These are phyloP conservation scores for Lypha dubia DNA, from an alignment of 2,888 invertebrate genomes.

Conservation along the genomic window DNA sequence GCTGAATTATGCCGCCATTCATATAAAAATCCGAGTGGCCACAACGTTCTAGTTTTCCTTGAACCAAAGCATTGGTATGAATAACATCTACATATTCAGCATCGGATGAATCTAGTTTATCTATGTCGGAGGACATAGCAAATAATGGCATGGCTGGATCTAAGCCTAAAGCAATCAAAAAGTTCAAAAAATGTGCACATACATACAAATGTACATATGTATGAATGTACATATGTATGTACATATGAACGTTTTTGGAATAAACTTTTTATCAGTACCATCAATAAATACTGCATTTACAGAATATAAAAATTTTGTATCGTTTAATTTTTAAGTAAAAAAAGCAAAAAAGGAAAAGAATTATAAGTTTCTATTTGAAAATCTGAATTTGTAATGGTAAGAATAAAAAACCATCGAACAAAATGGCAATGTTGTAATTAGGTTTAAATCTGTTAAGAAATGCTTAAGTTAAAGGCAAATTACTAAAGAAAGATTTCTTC, in stretches of 20 bases:
- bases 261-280: too few relatives aligned
- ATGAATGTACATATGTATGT: neutral
- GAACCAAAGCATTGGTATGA: conserved; percentile 88
- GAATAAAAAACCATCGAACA: too few relatives aligned
- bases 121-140: conserved; percentile 84
- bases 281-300: too few relatives aligned
- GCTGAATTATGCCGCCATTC: conserved; percentile 88
- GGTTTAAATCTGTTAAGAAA: too few relatives aligned
- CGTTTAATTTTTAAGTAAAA: too few relatives aligned
- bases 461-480: too few relatives aligned
- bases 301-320: too few relatives aligned
- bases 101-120: conserved; percentile 86
- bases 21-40: conserved; percentile 90
- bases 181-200: neutral
- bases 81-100: conserved; percentile 89
- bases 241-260: neutral
- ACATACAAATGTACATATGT: neutral
- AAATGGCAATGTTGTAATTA: too few relatives aligned
- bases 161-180: conserved; percentile 74
- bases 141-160: conserved; percentile 90
- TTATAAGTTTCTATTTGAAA: too few relatives aligned
- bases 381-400: too few relatives aligned
- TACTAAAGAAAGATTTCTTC: too few relatives aligned
- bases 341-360: too few relatives aligned
- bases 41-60: conserved; percentile 87